Evolutionary conservation across 2,113 vertebrate species (phyloP).

Genomic region (Bufo bufo): DNA sequence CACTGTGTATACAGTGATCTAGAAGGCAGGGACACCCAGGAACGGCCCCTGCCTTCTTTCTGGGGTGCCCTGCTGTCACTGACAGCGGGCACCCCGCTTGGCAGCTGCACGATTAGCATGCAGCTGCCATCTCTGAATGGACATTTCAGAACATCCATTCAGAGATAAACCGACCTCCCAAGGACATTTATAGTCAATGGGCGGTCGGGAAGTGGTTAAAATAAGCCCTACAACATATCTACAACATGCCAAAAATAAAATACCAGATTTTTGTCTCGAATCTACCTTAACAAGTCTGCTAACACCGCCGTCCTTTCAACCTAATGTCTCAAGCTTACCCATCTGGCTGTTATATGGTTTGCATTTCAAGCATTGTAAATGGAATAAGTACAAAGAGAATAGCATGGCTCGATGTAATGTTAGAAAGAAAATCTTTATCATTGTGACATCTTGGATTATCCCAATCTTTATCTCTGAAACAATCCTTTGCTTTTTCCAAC

Average conservation of each 20-base stretch:
- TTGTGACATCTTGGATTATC: slow-evolving; percentile 62
- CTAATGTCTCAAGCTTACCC: slow-evolving; percentile 8
- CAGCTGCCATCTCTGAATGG: too few species aligned
- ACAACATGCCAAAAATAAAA: neutral
- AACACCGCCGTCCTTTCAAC: slow-evolving; percentile 5
- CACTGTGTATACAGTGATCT: too few species aligned
- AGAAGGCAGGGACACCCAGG: too few species aligned
- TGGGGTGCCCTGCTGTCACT: too few species aligned
- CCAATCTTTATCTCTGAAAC: slow-evolving; percentile 68
- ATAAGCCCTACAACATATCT: neutral
- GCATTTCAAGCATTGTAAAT: slow-evolving; percentile 52
- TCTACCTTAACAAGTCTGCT: neutral
- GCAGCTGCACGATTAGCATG: too few species aligned
- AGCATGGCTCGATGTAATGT: slow-evolving; percentile 46
- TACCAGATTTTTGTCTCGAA: neutral
- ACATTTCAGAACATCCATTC: too few species aligned
- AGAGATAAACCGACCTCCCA: too few species aligned
- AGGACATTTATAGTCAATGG: too few species aligned
- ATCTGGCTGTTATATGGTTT: slow-evolving; percentile 50
- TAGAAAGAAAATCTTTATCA: slow-evolving; percentile 57
- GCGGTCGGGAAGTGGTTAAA: neutral
- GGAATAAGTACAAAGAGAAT: slow-evolving; percentile 55
- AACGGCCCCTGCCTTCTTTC: too few species aligned
- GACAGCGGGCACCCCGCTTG: too few species aligned
- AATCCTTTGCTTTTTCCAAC: slow-evolving; percentile 62